Percentiles rank a stretch among this genome's conserved stretches.
phyloP scores from a whole-genome alignment of 2,888 invertebrate genomes.

The Pelosia muscerda region DNA sequence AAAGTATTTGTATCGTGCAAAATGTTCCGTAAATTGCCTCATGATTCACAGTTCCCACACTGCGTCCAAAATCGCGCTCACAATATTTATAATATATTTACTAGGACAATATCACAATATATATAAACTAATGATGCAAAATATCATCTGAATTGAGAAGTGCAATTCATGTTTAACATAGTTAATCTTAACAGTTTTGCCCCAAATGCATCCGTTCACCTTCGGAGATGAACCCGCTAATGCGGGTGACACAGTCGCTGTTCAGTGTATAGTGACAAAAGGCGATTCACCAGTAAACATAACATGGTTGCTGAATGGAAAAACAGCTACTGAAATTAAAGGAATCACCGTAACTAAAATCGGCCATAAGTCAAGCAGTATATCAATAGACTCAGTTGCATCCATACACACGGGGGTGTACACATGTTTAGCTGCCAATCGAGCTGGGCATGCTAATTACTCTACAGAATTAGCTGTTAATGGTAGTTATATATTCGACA shows the following conservation, averaged over 20 bases:
- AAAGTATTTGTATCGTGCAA: not conserved
- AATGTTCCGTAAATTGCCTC: not conserved
- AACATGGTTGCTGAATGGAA: constrained; percentile 91
- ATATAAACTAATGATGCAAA: not conserved
- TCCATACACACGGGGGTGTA: constrained; percentile 92
- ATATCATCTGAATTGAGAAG: not conserved
- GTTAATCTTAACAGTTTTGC: constrained; percentile 86
- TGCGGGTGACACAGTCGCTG: constrained; percentile 91
- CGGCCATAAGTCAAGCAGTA: constrained; percentile 89
- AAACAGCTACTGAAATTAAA: constrained; percentile 82
- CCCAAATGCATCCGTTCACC: constrained; percentile 92
- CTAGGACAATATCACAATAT: not conserved
- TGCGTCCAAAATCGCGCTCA: not conserved
- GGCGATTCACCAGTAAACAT: constrained; percentile 93
- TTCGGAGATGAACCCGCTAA: constrained; percentile 93
- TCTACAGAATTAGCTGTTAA: constrained; percentile 90
- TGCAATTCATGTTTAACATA: not conserved
- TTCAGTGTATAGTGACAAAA: constrained; percentile 91
- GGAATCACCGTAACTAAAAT: constrained; percentile 87
- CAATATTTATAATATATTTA: not conserved
- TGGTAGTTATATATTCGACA: constrained; percentile 81
- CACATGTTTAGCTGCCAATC: constrained; percentile 90
- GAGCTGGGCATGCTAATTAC: constrained; percentile 89
- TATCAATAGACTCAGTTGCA: constrained; percentile 91
- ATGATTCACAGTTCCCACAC: not conserved